Evolutionary conservation across 2,888 invertebrate genomes (phyloP).

Genomic region (Euphydryas editha): DNA sequence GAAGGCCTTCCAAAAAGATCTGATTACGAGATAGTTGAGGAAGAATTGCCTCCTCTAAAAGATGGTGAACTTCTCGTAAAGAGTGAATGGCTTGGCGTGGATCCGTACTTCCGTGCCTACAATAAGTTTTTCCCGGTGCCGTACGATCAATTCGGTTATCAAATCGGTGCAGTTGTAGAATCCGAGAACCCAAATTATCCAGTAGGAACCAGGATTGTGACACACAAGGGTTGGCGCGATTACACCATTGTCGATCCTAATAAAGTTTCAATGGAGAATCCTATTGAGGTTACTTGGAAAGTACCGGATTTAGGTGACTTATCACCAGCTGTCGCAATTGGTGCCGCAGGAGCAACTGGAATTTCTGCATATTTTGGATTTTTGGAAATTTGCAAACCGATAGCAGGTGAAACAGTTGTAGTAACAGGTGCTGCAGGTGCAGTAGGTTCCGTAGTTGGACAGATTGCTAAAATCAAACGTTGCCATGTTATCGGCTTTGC

Average conservation of each 20-base stretch:
- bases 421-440: constrained; percentile 90
- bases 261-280: neutral
- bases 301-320: constrained; percentile 81
- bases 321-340: constrained; percentile 79
- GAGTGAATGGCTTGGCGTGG: constrained; percentile 58
- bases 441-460: constrained; percentile 89
- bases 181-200: constrained; percentile 84
- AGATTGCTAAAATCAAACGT: constrained; percentile 89
- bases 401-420: constrained; percentile 87
- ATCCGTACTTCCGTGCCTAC: constrained; percentile 54
- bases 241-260: constrained; percentile 57
- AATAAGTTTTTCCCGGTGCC: constrained; percentile 39
- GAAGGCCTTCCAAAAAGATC: constrained; percentile 81
- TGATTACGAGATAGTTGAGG: constrained; percentile 84
- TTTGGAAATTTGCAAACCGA: constrained; percentile 86
- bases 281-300: constrained; percentile 46
- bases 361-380: constrained; percentile 89
- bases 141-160: constrained; percentile 51
- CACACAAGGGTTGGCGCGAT: constrained; percentile 86
- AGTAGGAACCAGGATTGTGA: constrained; percentile 83
- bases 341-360: constrained; percentile 87
- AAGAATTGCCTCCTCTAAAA: constrained; percentile 82
- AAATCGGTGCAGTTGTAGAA: constrained; percentile 76
- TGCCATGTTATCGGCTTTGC: constrained; percentile 86
- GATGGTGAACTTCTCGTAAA: constrained; percentile 76